Percentiles rank a stretch among this genome's conserved stretches.
These are phyloP conservation scores for Hydrophis major DNA, from an alignment of 2,797 vertebrate genomes.

Conservation along the genomic window DNA sequence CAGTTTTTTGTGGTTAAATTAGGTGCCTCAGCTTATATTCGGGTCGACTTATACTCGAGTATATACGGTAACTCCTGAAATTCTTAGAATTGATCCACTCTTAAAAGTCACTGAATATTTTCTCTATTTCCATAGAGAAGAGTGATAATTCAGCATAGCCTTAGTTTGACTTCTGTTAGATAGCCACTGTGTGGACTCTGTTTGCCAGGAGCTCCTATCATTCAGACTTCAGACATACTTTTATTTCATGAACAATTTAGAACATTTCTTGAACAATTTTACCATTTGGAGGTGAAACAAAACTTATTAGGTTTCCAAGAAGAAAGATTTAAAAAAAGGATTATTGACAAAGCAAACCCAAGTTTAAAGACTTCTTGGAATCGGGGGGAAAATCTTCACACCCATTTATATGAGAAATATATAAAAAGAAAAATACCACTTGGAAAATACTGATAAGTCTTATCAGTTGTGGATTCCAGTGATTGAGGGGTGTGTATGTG, in stretches of 20 bases:
- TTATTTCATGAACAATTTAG: background rate
- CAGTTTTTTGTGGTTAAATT: no score
- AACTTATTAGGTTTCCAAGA: slow-evolving; percentile 9
- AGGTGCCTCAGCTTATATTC: no score
- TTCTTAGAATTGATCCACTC: background rate
- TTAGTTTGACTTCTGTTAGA: background rate
- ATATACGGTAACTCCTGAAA: background rate
- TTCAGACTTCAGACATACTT: background rate
- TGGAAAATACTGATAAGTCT: slow-evolving; percentile 41
- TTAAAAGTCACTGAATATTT: background rate
- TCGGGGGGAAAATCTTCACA: slow-evolving; percentile 27
- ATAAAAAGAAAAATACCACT: slow-evolving; percentile 37
- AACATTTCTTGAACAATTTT: background rate
- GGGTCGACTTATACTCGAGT: no score
- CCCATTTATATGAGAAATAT: slow-evolving; percentile 14
- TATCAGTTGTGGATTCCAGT: slow-evolving; percentile 1
- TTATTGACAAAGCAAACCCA: slow-evolving; percentile 9
- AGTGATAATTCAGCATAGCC: background rate
- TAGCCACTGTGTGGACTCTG: background rate
- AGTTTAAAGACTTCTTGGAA: slow-evolving; percentile 32
- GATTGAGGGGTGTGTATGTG: background rate
- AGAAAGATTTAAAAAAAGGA: background rate
- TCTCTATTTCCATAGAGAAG: background rate
- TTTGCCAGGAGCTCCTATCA: background rate
- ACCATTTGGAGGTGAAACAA: background rate